A percentile compares a stretch with the other conserved stretches of the same genome.
phyloP scores from a whole-genome alignment of 2,797 vertebrate genomes.

The Ispidina picta region DNA sequence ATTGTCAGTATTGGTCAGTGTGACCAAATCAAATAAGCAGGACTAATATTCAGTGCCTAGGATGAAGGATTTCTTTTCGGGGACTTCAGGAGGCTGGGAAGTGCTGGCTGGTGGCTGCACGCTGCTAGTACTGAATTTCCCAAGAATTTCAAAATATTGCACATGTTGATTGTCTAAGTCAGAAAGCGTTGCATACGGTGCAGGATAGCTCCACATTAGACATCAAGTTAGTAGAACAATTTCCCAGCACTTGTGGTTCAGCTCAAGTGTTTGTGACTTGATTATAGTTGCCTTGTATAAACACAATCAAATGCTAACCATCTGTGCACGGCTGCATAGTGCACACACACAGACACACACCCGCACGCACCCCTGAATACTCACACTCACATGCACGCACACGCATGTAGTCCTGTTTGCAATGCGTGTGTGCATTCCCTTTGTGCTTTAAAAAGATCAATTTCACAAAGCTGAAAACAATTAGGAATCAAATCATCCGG shows the following conservation, averaged over 20 bases:
- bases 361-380: neutral
- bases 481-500: neutral
- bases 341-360: neutral
- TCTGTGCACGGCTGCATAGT: neutral
- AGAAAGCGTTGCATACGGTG: neutral
- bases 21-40: neutral
- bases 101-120: neutral
- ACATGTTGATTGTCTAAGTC: neutral
- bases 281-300: slow-evolving; percentile 10
- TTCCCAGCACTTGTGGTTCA: slow-evolving; percentile 31
- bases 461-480: slow-evolving; percentile 1
- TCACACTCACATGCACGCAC: neutral
- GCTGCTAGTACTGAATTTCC: slow-evolving; percentile 34
- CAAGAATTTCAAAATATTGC: neutral
- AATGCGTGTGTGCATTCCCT: neutral
- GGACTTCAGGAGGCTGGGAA: neutral
- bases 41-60: neutral
- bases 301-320: slow-evolving; percentile 21
- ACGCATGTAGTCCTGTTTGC: neutral
- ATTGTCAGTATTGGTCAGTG: neutral
- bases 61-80: neutral
- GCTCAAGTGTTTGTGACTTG: slow-evolving; percentile 27
- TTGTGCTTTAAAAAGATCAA: neutral
- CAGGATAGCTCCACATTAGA: neutral
- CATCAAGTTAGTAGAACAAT: slow-evolving; percentile 4